Conservation (phyloP, 2,113 vertebrate genomes). For the Morone saxatilis region DNA sequence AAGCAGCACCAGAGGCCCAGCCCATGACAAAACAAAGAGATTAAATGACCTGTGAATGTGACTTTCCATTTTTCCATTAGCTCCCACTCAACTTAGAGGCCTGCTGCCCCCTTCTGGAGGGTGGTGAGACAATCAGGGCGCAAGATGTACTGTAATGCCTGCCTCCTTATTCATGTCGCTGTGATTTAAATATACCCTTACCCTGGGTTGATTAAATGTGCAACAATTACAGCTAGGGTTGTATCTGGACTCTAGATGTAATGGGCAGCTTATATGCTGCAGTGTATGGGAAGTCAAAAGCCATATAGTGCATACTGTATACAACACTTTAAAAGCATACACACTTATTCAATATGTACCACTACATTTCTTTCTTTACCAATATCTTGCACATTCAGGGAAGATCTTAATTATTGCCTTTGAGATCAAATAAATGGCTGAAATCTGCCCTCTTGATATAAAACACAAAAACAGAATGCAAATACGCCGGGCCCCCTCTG, state of each 20-base stretch:
- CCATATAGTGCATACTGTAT: background rate
- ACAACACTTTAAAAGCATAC: background rate
- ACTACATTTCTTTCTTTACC: background rate
- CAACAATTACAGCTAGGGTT: background rate
- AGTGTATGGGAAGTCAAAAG: slow-evolving; percentile 2
- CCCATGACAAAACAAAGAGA: slow-evolving; percentile 82
- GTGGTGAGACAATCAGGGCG: background rate
- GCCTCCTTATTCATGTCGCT: background rate
- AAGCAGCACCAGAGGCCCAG: slow-evolving; percentile 74
- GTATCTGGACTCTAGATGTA: background rate
- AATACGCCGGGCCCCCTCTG: slow-evolving; percentile 39
- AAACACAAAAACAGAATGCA: slow-evolving; percentile 51
- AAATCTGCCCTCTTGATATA: slow-evolving; percentile 38
- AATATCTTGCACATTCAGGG: slow-evolving; percentile 4
- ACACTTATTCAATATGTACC: background rate
- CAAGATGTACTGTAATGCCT: background rate
- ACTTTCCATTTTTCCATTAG: slow-evolving; percentile 70
- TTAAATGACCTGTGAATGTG: slow-evolving; percentile 85
- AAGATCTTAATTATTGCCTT: slow-evolving; percentile 21
- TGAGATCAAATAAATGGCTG: slow-evolving; percentile 16
- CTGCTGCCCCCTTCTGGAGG: slow-evolving; percentile 82
- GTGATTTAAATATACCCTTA: background rate
- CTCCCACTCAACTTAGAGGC: slow-evolving; percentile 59
- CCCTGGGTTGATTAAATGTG: slow-evolving; percentile 4
- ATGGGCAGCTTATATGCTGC: background rate